Base-by-base conservation (phyloP, 2,888 invertebrate genomes). In the Pollenia griseotomentosa region DNA sequence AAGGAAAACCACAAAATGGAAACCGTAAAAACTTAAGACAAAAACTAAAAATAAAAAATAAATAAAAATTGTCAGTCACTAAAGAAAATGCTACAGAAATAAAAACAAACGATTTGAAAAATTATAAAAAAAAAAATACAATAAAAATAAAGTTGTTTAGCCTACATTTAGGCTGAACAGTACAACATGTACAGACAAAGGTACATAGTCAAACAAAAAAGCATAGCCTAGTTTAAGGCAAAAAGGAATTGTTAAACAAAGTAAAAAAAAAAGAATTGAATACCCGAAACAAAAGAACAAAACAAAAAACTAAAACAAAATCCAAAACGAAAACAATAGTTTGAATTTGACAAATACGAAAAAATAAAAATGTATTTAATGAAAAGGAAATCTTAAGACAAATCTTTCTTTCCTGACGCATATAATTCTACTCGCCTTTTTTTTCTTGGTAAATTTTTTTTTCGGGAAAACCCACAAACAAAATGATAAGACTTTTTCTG, bases 181-280 rank as follows among this genome's bases (percentile, higher is more conserved):
- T 33, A n/a, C n/a, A 5, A 12, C 12, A 55, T 46, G 46, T 57
- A 46, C n/a, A 46, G 2, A 23, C 10, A 44, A 6, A 2, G 9
- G 14, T 53, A 44, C 14, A 44, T 44, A 55, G n/a, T 44, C n/a
- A 51, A 7, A 51, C 59, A 4, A 33, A 74, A 71, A 68, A 59
- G 44, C 40, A 33, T 74, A 61, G 79, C 66, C 78, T 79, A 55
- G 53, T 61, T 74, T 68, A 44, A 68, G 84, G 73, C 51, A 59
- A 82, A 82, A 82, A n/a, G 33, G 23, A 66, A 63, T 65, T 66
- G 66, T 66, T 57, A 40, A 59, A 53, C n/a, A 53, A 68, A 70
- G 44, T 44, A 80, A 71, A 23, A 51, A 46, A 3, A 74, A 23
- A 5, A 2, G 4, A 14, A 53, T n/a, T 16, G 7, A 12, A 16